Evolutionary conservation across 1,140 invertebrate species (phyloP).

Genomic region (Sarcophaga bullata): DNA sequence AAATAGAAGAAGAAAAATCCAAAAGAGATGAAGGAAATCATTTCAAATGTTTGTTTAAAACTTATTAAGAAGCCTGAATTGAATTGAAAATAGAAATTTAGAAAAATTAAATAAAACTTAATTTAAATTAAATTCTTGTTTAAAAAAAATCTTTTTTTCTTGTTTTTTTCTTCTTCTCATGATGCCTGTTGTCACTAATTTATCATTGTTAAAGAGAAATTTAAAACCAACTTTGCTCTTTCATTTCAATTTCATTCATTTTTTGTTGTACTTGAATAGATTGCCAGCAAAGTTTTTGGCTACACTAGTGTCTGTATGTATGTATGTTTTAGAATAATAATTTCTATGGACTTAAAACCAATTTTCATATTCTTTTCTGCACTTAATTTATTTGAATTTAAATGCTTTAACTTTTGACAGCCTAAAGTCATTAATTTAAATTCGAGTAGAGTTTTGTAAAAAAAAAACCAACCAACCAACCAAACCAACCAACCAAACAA

Average conservation of each 20-base stretch:
- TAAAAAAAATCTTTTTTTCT: too few relatives aligned
- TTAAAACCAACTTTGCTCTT: neutral
- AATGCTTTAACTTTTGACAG: conserved; percentile 40
- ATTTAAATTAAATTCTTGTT: neutral
- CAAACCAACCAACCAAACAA: neutral
- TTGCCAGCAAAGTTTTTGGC: too few relatives aligned
- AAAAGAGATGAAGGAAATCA: neutral
- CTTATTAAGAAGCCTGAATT: neutral
- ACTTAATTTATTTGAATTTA: conserved; percentile 39
- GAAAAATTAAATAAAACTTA: neutral
- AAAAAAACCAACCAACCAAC: neutral
- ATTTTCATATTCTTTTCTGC: conserved; percentile 13
- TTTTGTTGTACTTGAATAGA: neutral
- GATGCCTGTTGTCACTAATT: neutral
- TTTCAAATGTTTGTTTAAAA: neutral
- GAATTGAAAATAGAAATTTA: neutral
- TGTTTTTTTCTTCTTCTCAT: too few relatives aligned
- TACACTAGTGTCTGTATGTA: too few relatives aligned
- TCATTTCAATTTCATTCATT: neutral
- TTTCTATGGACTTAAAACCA: neutral
- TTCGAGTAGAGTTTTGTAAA: conserved; percentile 30
- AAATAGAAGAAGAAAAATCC: too few relatives aligned
- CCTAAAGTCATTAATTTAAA: conserved; percentile 38
- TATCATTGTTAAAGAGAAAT: neutral
- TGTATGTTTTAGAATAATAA: too few relatives aligned